Evolutionary conservation across 2,113 vertebrate genomes (phyloP).

Genomic region (Ictalurus furcatus): DNA sequence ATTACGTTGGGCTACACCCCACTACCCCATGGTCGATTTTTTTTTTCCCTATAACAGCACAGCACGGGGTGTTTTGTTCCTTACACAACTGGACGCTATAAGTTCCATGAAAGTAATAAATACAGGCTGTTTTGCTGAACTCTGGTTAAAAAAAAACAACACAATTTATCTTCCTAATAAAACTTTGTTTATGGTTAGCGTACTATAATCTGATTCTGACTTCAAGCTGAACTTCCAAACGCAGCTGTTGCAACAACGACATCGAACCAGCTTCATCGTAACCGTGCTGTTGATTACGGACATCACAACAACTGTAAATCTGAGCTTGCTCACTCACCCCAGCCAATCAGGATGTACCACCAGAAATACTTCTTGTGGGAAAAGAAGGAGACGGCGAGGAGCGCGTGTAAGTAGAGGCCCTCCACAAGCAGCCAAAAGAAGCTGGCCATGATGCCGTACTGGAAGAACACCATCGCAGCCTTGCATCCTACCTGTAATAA

Average conservation of each 20-base stretch:
- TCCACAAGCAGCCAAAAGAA: slow-evolving; percentile 96
- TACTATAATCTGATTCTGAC: background rate
- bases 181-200: background rate
- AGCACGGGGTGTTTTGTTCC: background rate
- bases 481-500: slow-evolving; percentile 83
- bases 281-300: background rate
- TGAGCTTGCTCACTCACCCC: slow-evolving; percentile 79
- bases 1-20: background rate
- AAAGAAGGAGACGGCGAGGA: slow-evolving; percentile 92
- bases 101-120: background rate
- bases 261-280: background rate
- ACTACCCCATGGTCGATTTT: background rate
- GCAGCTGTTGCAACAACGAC: background rate
- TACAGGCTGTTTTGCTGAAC: background rate
- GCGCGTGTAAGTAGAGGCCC: slow-evolving; percentile 90
- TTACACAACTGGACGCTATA: background rate
- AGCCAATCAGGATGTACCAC: slow-evolving; percentile 88
- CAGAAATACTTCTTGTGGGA: slow-evolving; percentile 90
- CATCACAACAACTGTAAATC: slow-evolving; percentile 27
- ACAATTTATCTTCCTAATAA: background rate
- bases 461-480: slow-evolving; percentile 89
- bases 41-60: background rate
- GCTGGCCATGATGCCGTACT: slow-evolving; percentile 93
- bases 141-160: background rate
- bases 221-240: background rate